A percentile compares a stretch with the other conserved stretches of the same genome.
These are phyloP conservation scores for Tapirus terrestris DNA, from an alignment of 2,113 vertebrate species.

Conservation along the genomic window DNA sequence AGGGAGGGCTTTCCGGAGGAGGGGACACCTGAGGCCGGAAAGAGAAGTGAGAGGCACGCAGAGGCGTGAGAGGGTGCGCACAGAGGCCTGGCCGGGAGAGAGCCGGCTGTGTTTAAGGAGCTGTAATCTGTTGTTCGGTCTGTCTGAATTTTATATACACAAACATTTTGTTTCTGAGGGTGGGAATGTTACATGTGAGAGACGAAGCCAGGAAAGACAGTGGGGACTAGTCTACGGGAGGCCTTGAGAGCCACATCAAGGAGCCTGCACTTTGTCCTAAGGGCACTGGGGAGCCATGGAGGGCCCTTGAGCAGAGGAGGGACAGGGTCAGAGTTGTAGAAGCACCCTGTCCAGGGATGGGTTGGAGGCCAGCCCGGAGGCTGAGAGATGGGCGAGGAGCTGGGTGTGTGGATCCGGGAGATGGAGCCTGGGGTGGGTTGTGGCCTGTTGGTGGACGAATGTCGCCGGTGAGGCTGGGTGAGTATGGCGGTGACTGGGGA, in stretches of 20 bases:
- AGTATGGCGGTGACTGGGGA: background rate
- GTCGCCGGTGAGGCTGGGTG: rapidly evolving
- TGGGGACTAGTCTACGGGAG: background rate
- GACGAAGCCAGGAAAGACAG: background rate
- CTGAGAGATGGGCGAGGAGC: background rate
- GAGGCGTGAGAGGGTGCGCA: rapidly evolving
- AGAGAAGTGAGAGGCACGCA: background rate
- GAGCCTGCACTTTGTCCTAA: background rate
- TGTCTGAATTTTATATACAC: background rate
- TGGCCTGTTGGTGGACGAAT: too few relatives aligned
- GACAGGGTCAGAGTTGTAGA: background rate
- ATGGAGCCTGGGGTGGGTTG: background rate
- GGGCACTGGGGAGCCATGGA: background rate
- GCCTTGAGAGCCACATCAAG: background rate
- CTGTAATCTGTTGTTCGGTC: background rate
- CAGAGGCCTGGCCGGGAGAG: background rate
- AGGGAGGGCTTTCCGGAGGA: conserved; percentile 42
- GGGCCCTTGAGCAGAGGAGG: background rate
- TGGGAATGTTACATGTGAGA: background rate
- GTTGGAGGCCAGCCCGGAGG: background rate
- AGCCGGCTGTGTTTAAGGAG: background rate
- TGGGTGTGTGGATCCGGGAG: background rate
- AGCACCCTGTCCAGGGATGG: background rate
- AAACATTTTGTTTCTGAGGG: background rate
- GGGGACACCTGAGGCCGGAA: background rate